phyloP scores from a whole-genome alignment of 2,888 invertebrate species.

The Uropetala carovei region DNA sequence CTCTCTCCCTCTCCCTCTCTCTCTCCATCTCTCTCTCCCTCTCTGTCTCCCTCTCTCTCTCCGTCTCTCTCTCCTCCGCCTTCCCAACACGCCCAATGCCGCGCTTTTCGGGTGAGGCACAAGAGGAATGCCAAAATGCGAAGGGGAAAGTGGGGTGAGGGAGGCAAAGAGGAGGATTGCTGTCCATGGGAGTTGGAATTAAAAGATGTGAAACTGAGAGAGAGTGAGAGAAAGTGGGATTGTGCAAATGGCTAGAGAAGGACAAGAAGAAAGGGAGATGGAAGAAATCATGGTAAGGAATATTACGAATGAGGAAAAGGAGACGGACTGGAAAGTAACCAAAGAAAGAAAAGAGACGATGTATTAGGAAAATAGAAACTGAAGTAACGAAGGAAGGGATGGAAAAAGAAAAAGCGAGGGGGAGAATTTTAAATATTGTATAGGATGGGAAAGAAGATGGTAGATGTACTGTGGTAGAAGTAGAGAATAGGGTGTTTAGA shows the following conservation, averaged over 20 bases:
- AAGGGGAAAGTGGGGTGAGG: background rate
- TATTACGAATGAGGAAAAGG: no score
- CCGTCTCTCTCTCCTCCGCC: background rate
- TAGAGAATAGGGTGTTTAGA: no score
- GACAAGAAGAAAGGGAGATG: background rate
- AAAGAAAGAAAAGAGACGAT: background rate
- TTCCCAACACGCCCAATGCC: background rate
- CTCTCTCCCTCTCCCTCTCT: background rate
- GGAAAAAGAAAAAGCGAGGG: background rate
- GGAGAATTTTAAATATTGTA: background rate
- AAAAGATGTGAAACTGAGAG: background rate
- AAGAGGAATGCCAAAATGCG: conserved; percentile 47
- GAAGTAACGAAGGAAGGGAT: background rate
- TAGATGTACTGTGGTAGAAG: no score
- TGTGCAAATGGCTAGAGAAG: background rate
- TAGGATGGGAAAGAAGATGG: background rate
- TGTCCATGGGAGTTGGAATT: background rate
- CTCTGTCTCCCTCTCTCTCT: no score
- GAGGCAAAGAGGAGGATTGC: background rate
- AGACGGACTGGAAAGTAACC: no score
- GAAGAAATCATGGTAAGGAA: background rate
- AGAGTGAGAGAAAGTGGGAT: background rate
- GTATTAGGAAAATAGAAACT: background rate
- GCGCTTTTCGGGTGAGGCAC: conserved; percentile 36
- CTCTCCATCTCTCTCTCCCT: no score